These are phyloP conservation scores for Lordiphosa mommai DNA, from an alignment of 1,140 invertebrate genomes.

Conservation along the genomic window DNA sequence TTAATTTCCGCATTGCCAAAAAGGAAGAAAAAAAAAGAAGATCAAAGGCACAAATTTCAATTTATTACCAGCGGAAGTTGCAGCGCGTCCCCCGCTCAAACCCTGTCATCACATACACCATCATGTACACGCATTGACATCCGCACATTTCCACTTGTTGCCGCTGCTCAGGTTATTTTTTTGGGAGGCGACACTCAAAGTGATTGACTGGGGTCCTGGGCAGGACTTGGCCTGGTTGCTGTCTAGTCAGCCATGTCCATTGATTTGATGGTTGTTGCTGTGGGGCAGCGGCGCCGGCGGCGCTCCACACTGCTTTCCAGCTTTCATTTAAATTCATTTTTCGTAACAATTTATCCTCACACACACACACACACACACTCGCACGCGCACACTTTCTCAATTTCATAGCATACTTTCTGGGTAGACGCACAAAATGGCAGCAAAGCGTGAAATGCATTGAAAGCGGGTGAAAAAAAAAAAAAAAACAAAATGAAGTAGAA, in stretches of 20 bases:
- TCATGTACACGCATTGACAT: constrained; percentile 46
- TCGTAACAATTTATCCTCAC: constrained; percentile 45
- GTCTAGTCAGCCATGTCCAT: constrained; percentile 26
- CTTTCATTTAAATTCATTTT: constrained; percentile 60
- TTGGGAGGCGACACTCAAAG: constrained; percentile 47
- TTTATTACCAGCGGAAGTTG: constrained; percentile 72
- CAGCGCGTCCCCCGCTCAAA: constrained; percentile 41
- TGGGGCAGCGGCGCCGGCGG: not conserved
- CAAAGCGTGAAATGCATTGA: constrained; percentile 14
- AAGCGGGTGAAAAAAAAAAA: not conserved
- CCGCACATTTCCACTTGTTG: constrained; percentile 49
- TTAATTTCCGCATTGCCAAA: constrained; percentile 63
- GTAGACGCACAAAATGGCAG: constrained; percentile 17
- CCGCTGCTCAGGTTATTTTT: constrained; percentile 12
- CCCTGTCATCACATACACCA: constrained; percentile 5
- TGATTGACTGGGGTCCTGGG: constrained; percentile 54
- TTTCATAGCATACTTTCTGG: constrained; percentile 14
- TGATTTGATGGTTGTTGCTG: constrained; percentile 41
- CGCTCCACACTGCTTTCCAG: not conserved
- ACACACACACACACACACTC: not conserved
- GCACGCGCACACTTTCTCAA: constrained; percentile 1
- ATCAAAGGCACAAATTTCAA: constrained; percentile 72
- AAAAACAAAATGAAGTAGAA: not conserved
- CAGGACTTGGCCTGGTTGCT: constrained; percentile 2
- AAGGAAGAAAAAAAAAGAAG: constrained; percentile 56